Percentiles rank a stretch among this genome's conserved stretches.
phyloP scores from a whole-genome alignment of 2,797 vertebrate genomes.

The Oreortyx pictus region DNA sequence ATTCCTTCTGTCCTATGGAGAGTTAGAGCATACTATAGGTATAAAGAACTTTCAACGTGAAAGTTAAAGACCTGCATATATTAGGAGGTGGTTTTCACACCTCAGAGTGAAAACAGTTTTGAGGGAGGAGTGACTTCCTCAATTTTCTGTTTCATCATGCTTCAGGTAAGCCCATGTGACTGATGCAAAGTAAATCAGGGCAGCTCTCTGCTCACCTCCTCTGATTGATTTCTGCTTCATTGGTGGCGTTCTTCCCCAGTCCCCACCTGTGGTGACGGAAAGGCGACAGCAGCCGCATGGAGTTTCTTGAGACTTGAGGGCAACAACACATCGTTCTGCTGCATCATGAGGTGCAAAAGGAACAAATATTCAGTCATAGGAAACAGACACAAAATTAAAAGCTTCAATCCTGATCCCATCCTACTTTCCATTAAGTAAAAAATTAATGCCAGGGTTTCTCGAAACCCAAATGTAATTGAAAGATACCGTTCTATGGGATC shows the following conservation, averaged over 20 bases:
- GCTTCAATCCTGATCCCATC: neutral
- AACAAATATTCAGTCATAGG: neutral
- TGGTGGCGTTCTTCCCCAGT: slow-evolving; percentile 88
- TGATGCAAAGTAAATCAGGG: neutral
- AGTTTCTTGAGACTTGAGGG: slow-evolving; percentile 67
- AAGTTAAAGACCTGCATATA: neutral
- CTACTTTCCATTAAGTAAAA: slow-evolving; percentile 32
- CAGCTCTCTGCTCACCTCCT: slow-evolving; percentile 85
- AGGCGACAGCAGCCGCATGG: slow-evolving; percentile 88
- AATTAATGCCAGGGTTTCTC: slow-evolving; percentile 22
- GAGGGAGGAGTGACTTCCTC: neutral
- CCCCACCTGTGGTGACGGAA: slow-evolving; percentile 97
- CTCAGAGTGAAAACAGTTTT: neutral
- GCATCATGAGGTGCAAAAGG: neutral
- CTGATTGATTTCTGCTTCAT: slow-evolving; percentile 90
- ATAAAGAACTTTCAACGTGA: slow-evolving; percentile 19
- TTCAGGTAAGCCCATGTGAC: neutral
- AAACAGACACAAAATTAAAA: neutral
- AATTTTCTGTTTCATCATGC: neutral
- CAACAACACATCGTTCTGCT: neutral
- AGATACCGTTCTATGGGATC: neutral
- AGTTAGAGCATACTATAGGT: neutral
- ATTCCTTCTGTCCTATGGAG: neutral
- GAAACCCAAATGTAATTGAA: slow-evolving; percentile 29
- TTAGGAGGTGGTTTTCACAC: neutral